These are phyloP conservation scores for Prunella fulvescens DNA, from an alignment of 2,113 vertebrate genomes.

Conservation along the genomic window DNA sequence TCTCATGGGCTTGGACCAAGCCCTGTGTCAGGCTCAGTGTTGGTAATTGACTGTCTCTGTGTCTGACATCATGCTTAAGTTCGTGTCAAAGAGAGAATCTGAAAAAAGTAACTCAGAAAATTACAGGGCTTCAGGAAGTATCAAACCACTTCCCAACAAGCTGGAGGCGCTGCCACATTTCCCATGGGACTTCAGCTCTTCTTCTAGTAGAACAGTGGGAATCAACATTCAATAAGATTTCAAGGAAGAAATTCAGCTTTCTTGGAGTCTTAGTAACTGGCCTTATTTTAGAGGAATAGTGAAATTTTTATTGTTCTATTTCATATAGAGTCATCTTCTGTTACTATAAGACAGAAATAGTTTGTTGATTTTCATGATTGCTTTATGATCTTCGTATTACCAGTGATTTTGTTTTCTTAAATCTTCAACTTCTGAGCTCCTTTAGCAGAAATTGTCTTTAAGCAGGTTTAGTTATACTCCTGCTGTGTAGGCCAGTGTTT, in stretches of 20 bases:
- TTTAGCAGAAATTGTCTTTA: not conserved
- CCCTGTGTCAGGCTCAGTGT: not conserved
- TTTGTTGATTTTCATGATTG: not conserved
- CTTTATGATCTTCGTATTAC: not conserved
- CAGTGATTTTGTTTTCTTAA: not conserved
- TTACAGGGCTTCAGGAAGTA: not conserved
- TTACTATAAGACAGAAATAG: not conserved
- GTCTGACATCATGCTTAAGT: not conserved
- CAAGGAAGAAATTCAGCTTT: not conserved
- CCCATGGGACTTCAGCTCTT: not conserved
- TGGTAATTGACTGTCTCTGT: not conserved
- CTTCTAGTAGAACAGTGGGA: not conserved
- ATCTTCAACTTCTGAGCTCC: not conserved
- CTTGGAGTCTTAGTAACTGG: not conserved
- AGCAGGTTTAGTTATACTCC: not conserved
- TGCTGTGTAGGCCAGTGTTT: not conserved
- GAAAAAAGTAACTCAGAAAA: not conserved
- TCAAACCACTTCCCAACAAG: not conserved
- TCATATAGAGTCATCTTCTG: not conserved
- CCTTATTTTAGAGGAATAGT: not conserved
- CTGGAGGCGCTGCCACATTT: not conserved
- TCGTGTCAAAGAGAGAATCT: not conserved
- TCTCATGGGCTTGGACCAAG: conserved; percentile 13
- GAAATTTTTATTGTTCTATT: not conserved
- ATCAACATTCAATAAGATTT: not conserved